These are phyloP conservation scores for Drosophila mettleri DNA, from an alignment of 2,888 invertebrate species.

Conservation along the genomic window DNA sequence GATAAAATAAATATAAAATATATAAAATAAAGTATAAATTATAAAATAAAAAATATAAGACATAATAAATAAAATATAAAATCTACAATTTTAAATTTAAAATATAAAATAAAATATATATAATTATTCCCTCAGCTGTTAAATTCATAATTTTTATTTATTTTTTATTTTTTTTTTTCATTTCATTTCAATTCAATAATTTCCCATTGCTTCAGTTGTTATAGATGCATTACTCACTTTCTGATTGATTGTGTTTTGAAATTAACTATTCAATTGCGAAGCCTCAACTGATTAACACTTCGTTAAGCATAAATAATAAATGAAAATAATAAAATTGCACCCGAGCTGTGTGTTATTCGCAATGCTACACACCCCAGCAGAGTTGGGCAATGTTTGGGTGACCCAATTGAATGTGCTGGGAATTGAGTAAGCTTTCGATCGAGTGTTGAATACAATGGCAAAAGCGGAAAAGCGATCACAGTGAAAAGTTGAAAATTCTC, in stretches of 20 bases:
- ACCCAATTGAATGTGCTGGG: slow-evolving; percentile 54
- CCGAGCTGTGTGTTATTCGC: slow-evolving; percentile 18
- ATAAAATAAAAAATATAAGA: not conserved
- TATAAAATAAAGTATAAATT: not conserved
- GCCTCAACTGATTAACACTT: slow-evolving; percentile 41
- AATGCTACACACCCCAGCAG: slow-evolving; percentile 23
- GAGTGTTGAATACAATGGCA: slow-evolving; percentile 4
- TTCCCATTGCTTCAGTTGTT: not conserved
- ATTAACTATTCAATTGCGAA: slow-evolving; percentile 20
- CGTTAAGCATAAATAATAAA: slow-evolving; percentile 3
- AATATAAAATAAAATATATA: not conserved
- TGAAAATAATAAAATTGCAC: slow-evolving; percentile 11
- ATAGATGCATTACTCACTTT: slow-evolving; percentile 1
- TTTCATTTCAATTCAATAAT: not conserved
- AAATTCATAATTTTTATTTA: not conserved
- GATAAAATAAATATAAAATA: not conserved
- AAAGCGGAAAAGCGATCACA: slow-evolving; percentile 2
- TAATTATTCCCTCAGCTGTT: not conserved
- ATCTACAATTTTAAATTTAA: not conserved
- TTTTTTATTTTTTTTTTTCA: not conserved
- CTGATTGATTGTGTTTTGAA: slow-evolving; percentile 29
- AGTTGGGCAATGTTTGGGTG: slow-evolving; percentile 56
- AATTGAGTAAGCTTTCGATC: slow-evolving; percentile 4
- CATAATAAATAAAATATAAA: not conserved
- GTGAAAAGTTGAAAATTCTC: slow-evolving; percentile 2